Base-by-base conservation (phyloP, 2,797 vertebrate species). In the Anisognathus igniventris region DNA sequence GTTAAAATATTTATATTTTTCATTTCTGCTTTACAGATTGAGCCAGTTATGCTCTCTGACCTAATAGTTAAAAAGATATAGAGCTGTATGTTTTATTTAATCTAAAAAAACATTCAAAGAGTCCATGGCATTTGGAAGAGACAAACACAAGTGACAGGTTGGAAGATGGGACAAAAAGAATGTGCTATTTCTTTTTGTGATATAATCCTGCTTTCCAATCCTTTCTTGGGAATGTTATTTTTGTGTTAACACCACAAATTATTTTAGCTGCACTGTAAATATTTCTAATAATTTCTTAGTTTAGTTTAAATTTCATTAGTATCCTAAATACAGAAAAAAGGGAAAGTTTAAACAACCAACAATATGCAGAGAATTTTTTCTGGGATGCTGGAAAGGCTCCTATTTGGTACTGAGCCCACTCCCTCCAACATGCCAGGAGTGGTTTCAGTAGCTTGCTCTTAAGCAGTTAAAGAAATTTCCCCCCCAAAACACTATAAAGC, bases 1-100 rank as follows among this genome's bases (percentile, higher is more conserved):
- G 58, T 53, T 88, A 87, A 88, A 96, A 95, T 96, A 93, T 95
- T 95, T 78, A 70, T 74, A 40, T 62, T 95, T 95, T 93, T 86
- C 66, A 89, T 86, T 85, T 74, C 47, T 19, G 54, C 54, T 74
- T 80, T 90, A 84, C 23, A 82, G 67, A 73, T 42, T 27, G 44
- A 79, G 39, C 15, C 64, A 81, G 57, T 71, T 70, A 66, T 15
- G n/a, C 19, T 89, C 68, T 56, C 40, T 73, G 56, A 74, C 14
- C 18, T 14, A 72, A 62, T 64, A 51, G 47, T 27, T 4, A 16
- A 77, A 82, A 73, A 62, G 19, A 87, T 14, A 67, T 1, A 65
- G 72, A 83, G 35, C 19, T 67, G 70, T 60, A 58, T 84, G 44
- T 58, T 95, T 88, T 76, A 91, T 91, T 90, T 66, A 51, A 86